These are phyloP conservation scores for Cephus cinctus DNA, from an alignment of 1,140 invertebrate species.

Conservation along the genomic window DNA sequence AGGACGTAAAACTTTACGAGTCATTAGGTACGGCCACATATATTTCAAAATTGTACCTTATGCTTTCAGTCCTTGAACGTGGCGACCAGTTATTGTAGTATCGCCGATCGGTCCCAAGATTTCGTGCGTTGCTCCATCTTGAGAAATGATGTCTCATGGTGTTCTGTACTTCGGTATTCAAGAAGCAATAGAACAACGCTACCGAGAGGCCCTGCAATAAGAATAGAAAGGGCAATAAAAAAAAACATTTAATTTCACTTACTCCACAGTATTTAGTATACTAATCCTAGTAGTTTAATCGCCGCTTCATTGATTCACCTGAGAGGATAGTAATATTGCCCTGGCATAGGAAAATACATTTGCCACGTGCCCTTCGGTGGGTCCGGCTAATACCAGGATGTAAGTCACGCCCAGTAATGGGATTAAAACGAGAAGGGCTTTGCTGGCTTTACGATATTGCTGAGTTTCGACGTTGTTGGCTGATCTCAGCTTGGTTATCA, in stretches of 20 bases:
- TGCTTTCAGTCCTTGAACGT: slow-evolving; percentile 75
- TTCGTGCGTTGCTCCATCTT: slow-evolving; percentile 71
- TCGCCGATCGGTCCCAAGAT: slow-evolving; percentile 60
- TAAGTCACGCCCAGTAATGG: slow-evolving; percentile 88
- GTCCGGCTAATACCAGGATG: slow-evolving; percentile 75
- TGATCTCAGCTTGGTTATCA: slow-evolving; percentile 88
- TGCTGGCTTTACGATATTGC: slow-evolving; percentile 86
- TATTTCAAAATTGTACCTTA: slow-evolving; percentile 63
- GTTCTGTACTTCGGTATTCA: slow-evolving; percentile 89
- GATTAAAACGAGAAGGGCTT: slow-evolving; percentile 83
- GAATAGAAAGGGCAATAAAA: background rate
- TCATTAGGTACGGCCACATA: no score
- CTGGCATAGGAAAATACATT: slow-evolving; percentile 68
- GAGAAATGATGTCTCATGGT: slow-evolving; percentile 77
- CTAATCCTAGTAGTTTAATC: background rate
- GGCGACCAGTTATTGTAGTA: slow-evolving; percentile 77
- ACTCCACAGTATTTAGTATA: background rate
- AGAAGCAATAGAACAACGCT: slow-evolving; percentile 87
- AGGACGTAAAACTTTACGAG: no score
- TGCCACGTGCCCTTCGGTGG: slow-evolving; percentile 63
- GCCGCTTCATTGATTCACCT: slow-evolving; percentile 58
- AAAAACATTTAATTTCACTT: background rate
- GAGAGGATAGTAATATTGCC: slow-evolving; percentile 78
- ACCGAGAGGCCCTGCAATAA: slow-evolving; percentile 76
- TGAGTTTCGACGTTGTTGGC: slow-evolving; percentile 83